Percentiles rank a stretch among this genome's conserved stretches.
Conservation (phyloP, 2,797 vertebrate genomes). For the Coilia nasus region DNA sequence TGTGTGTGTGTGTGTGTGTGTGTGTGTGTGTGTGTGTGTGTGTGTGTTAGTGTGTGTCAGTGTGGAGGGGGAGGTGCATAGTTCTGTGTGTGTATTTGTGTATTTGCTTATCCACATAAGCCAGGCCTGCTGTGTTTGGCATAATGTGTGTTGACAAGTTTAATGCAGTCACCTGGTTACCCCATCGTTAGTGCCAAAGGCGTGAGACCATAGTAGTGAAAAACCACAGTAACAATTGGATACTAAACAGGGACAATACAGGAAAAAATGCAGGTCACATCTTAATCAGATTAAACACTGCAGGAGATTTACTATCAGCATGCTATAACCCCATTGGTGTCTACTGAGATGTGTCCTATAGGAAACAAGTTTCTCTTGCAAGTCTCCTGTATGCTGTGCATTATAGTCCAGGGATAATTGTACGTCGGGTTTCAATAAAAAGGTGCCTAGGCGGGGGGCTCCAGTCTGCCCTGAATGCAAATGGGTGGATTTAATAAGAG, state of each 20-base stretch:
- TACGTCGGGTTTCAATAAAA: constrained; percentile 41
- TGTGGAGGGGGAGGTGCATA: not conserved
- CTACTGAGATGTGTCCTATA: not conserved
- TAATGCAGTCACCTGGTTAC: constrained; percentile 29
- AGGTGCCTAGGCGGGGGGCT: constrained; percentile 28
- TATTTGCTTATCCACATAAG: constrained; percentile 22
- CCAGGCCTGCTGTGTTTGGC: constrained; percentile 24
- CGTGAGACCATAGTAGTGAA: not conserved
- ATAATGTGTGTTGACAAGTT: constrained; percentile 46
- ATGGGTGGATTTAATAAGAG: constrained; percentile 43
- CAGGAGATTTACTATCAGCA: not conserved
- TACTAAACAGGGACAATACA: not conserved
- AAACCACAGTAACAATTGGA: not conserved
- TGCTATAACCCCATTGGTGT: not conserved
- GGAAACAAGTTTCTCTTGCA: not conserved
- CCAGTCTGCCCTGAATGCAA: constrained; percentile 50
- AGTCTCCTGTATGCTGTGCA: not conserved
- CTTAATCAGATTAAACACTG: not conserved
- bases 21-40: not conserved
- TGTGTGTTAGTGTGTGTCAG: constrained; percentile 21
- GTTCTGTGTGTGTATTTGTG: not conserved
- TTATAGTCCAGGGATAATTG: constrained; percentile 35
- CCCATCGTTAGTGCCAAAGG: constrained; percentile 25
- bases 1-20: constrained; percentile 20
- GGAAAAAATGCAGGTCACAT: not conserved